Conservation (phyloP, 2,113 vertebrate species). For the Aix galericulata region DNA sequence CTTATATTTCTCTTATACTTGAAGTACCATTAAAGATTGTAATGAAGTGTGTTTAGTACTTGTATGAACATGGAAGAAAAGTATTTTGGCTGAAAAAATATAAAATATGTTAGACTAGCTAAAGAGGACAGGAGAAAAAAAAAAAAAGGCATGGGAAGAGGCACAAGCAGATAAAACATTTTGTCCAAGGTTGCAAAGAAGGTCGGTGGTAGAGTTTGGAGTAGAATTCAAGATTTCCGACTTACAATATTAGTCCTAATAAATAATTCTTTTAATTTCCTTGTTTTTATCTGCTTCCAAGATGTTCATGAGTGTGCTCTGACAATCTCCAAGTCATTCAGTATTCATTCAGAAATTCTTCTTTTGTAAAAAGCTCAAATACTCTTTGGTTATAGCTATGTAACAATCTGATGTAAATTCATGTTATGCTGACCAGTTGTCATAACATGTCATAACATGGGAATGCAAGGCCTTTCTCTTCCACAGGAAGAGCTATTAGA, state of each 20-base stretch:
- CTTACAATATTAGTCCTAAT: conserved; percentile 3
- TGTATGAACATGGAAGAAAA: background rate
- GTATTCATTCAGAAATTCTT: background rate
- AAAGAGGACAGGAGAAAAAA: background rate
- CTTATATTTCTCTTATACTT: background rate
- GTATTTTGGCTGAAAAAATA: background rate
- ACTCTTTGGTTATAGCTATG: background rate
- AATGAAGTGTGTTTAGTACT: background rate
- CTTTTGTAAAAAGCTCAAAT: background rate
- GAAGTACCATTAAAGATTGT: background rate
- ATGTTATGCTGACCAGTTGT: background rate
- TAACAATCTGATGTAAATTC: background rate
- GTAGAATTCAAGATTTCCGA: background rate
- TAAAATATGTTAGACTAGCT: background rate
- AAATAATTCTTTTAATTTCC: conserved; percentile 60
- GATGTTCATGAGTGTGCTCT: background rate
- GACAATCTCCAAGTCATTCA: background rate
- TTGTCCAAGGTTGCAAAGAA: background rate
- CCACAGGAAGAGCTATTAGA: background rate
- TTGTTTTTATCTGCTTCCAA: conserved; percentile 38
- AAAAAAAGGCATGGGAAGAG: background rate
- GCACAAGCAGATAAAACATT: background rate
- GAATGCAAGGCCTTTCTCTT: background rate
- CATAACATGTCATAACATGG: background rate
- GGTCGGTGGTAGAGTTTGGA: background rate